Evolutionary conservation across 2,888 invertebrate species (phyloP), one percentile per base, ranked within the genome.

Genomic region (Elegia similella): DNA sequence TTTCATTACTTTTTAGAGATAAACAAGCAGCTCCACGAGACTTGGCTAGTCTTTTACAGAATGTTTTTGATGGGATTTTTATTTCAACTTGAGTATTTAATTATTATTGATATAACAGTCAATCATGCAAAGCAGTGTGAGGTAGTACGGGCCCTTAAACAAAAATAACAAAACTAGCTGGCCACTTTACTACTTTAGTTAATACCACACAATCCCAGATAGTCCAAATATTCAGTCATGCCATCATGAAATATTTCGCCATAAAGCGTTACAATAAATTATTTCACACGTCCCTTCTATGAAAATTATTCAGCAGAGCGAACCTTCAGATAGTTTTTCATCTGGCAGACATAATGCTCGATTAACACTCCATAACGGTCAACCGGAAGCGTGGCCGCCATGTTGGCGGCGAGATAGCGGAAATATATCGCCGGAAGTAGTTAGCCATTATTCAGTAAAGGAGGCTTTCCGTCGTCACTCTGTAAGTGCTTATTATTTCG

Each of bases 351-450:
- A 82, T 81, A 86, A 88, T 84, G 88, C 86, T 85, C 89, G 87
- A 89, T 90, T 89, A 89, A 87, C 88, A 90, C 88, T 85, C 82
- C 80, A 84, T 87, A 89, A 87, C 84, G 89, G 89, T 86, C 88
- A 88, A 82, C 75, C 84, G 90, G 88, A 89, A 79, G 82, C 77
- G 69, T 73, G 80, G 84, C 73, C 82, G 86, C 88, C 87, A 86
- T 84, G 80, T 81, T 86, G 87, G 80, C 76, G 76, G 74, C 72
- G 78, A 86, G 90, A 90, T 90, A 90, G 87, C 86, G 88, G 89
- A 89, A 90, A 90, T 89, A 90, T 89, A 90, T 89, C 84, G 76
- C 86, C 83, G 90, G 90, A 88, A 84, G 87, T 84, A 72, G 78
- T 78, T 74, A 71, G 75, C 86, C 84, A 89, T 90, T 90, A 89